Percentiles rank a stretch among this genome's conserved stretches.
Conservation (phyloP, 2,113 vertebrate species). For the Lophochroa leadbeateri region DNA sequence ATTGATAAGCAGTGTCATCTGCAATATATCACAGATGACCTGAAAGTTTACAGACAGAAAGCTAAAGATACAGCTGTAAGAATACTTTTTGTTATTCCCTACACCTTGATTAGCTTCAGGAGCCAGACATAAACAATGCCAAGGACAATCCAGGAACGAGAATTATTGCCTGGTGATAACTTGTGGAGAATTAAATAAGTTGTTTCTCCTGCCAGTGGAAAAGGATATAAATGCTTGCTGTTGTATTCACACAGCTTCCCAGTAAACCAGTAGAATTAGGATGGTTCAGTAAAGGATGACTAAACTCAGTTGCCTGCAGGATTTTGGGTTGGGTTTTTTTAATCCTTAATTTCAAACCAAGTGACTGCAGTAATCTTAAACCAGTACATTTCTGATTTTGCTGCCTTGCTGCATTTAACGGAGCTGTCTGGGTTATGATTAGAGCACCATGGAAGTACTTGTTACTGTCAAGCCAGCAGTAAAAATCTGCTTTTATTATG, state of each 20-base stretch:
- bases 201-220: not conserved
- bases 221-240: not conserved
- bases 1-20: slow-evolving; percentile 69
- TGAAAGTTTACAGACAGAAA: slow-evolving; percentile 55
- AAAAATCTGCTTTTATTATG: not conserved
- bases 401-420: not conserved
- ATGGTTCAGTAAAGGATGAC: not conserved
- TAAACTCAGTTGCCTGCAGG: not conserved
- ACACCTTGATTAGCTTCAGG: not conserved
- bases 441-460: not conserved
- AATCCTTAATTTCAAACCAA: not conserved
- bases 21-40: slow-evolving; percentile 54
- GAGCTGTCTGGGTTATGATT: not conserved
- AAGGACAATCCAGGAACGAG: not conserved
- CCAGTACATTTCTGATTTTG: not conserved
- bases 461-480: not conserved
- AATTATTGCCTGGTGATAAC: not conserved
- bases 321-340: not conserved
- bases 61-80: not conserved
- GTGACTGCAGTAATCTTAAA: not conserved
- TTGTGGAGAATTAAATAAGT: too few relatives aligned
- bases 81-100: not conserved
- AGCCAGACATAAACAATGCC: not conserved
- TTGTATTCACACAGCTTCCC: not conserved
- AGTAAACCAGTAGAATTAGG: not conserved